These are phyloP conservation scores for Ariolimax columbianus DNA, from an alignment of 2,888 invertebrate genomes.

Conservation along the genomic window DNA sequence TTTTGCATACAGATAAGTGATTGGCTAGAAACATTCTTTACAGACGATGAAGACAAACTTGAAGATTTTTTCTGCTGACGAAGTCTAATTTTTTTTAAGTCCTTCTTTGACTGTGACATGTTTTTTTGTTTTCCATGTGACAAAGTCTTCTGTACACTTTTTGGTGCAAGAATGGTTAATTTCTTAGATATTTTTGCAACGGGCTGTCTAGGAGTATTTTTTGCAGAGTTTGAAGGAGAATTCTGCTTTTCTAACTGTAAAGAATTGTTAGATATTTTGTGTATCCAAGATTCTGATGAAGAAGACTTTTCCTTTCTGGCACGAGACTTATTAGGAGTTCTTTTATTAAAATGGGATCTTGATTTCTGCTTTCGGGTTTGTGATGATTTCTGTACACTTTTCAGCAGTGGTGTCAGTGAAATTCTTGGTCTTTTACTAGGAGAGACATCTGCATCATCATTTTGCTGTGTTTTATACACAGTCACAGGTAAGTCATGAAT, in stretches of 20 bases:
- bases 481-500: not conserved
- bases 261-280: not conserved
- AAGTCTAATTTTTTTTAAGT: not conserved
- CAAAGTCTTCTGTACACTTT: not conserved
- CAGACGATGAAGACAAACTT: not conserved
- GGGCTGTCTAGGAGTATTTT: not conserved
- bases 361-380: not conserved
- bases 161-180: too few relatives aligned
- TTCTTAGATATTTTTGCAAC: not conserved
- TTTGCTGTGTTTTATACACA: not conserved
- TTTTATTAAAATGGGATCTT: not conserved
- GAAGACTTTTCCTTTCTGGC: not conserved
- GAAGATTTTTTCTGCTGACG: not conserved
- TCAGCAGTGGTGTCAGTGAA: not conserved
- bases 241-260: not conserved
- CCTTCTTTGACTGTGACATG: not conserved
- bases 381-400: not conserved
- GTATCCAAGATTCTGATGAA: not conserved
- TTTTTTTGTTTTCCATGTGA: not conserved
- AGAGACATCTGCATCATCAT: not conserved
- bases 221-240: not conserved
- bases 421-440: slow-evolving; percentile 7
- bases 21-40: not conserved
- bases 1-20: not conserved
- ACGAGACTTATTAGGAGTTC: not conserved